These are phyloP conservation scores for Mormyrus lacerda DNA, from an alignment of 2,113 vertebrate genomes.

Conservation along the genomic window DNA sequence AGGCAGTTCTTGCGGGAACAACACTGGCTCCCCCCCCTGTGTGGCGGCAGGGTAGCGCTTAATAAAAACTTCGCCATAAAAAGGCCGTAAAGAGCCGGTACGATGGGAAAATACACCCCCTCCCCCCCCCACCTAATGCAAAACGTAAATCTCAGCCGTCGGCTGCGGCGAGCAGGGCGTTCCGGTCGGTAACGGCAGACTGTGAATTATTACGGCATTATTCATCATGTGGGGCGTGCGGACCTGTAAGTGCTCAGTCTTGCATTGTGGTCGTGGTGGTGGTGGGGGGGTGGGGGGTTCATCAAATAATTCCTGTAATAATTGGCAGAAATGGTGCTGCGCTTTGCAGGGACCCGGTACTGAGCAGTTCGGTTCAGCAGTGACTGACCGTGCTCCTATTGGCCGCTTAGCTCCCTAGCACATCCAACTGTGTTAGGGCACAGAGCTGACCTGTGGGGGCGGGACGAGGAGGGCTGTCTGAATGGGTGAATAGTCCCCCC, in stretches of 20 bases:
- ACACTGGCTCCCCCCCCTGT: background rate
- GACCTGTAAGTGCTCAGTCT: slow-evolving; percentile 16
- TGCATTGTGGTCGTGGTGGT: background rate
- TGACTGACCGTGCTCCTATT: background rate
- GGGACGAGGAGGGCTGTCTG: slow-evolving; percentile 15
- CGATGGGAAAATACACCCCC: background rate
- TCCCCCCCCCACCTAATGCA: slow-evolving; percentile 34
- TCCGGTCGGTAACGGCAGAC: slow-evolving; percentile 32
- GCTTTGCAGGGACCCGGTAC: slow-evolving; percentile 14
- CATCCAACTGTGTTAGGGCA: slow-evolving; percentile 29
- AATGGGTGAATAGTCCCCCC: slow-evolving; percentile 22
- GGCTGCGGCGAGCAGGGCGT: slow-evolving; percentile 19
- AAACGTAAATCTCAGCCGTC: slow-evolving; percentile 35
- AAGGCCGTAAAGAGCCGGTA: slow-evolving; percentile 10
- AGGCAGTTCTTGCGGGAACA: background rate
- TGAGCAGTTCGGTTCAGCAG: background rate
- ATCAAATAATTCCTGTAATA: slow-evolving; percentile 28
- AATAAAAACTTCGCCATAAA: slow-evolving; percentile 7
- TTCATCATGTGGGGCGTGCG: slow-evolving; percentile 22
- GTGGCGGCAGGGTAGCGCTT: background rate
- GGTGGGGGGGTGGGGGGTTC: background rate
- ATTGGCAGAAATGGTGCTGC: slow-evolving; percentile 42
- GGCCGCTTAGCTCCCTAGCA: slow-evolving; percentile 36
- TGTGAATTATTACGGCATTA: slow-evolving; percentile 37
- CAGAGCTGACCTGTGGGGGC: background rate